Evolutionary conservation across 1,140 invertebrate species (phyloP), one percentile per base, ranked within the genome.

Genomic region (Colletes latitarsis): DNA sequence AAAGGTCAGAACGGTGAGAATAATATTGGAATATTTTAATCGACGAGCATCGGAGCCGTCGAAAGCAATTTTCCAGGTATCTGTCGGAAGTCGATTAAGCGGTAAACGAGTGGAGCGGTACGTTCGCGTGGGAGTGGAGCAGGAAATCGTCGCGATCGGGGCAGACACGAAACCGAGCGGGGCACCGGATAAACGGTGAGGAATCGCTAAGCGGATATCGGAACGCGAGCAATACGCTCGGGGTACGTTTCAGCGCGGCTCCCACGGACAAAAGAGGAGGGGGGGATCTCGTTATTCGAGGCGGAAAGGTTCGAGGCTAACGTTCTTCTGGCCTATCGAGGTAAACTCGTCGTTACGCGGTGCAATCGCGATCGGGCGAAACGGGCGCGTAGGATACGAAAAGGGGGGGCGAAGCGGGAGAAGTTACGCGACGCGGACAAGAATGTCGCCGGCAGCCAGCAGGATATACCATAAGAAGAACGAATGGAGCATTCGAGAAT

Each of bases 401-500:
- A 64, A 21, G 41, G n/a, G n/a, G n/a, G n/a, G 52, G 55, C 1
- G 58, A 10, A 17, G 46, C 30, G 52, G 43, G 86, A 41, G 86
- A 90, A 91, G 89, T 92, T 92, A 92, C 89, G 89, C 89, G 91
- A 91, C 88, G 85, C 85, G 89, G 83, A 84, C 90, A 91, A 92
- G 90, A 92, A 93, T 91, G 89, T 90, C 88, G 87, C 88, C 86
- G 66, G 82, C 84, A 86, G 87, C 86, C 84, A 83, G 81, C 88
- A 86, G 83, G 83, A 89, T 84, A 80, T 58, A 82, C 88, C 87
- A 89, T 90, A 92, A 92, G 90, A 92, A 91, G 90, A 91, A 91
- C 91, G 90, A 92, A 92, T 91, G 92, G 89, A 92, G 90, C 91
- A 89, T 89, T 90, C 87, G 87, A 91, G 92, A 93, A 92, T 93